Conservation (phyloP, 1,140 invertebrate genomes). For the Euwallacea similis region DNA sequence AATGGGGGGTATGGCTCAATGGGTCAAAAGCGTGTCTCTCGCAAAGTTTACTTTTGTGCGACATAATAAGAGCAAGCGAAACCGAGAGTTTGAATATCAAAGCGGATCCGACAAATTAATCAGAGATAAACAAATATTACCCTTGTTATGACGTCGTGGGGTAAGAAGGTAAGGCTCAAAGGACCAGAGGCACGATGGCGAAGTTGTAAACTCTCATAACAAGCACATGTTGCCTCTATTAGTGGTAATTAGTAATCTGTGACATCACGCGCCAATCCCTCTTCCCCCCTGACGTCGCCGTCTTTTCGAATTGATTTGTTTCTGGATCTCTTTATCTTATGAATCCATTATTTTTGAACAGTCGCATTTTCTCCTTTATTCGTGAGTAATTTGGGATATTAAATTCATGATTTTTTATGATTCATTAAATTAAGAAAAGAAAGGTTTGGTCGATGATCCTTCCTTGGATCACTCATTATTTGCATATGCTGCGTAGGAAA, state of each 20-base stretch:
- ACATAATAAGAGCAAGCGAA: neutral
- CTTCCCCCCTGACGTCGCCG: no score
- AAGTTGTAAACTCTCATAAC: slow-evolving; percentile 47
- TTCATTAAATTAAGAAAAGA: no score
- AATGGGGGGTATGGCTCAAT: neutral
- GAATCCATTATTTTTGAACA: no score
- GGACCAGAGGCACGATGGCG: slow-evolving; percentile 14
- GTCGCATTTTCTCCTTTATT: no score
- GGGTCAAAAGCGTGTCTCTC: neutral
- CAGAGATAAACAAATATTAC: slow-evolving; percentile 42
- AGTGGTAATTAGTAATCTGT: slow-evolving; percentile 46
- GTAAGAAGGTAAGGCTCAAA: slow-evolving; percentile 37
- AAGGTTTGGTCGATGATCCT: no score
- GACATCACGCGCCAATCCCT: slow-evolving; percentile 37
- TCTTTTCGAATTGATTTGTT: no score
- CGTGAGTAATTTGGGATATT: no score
- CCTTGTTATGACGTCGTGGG: slow-evolving; percentile 41
- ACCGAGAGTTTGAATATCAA: neutral
- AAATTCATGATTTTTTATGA: no score
- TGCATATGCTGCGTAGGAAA: no score
- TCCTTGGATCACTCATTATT: no score
- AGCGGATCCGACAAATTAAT: slow-evolving; percentile 29
- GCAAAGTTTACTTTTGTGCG: slow-evolving; percentile 1
- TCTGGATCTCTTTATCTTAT: no score
- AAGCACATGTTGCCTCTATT: slow-evolving; percentile 45